These are phyloP conservation scores for Hafferia zeledoni DNA, from an alignment of 2,797 vertebrate species.

Conservation along the genomic window DNA sequence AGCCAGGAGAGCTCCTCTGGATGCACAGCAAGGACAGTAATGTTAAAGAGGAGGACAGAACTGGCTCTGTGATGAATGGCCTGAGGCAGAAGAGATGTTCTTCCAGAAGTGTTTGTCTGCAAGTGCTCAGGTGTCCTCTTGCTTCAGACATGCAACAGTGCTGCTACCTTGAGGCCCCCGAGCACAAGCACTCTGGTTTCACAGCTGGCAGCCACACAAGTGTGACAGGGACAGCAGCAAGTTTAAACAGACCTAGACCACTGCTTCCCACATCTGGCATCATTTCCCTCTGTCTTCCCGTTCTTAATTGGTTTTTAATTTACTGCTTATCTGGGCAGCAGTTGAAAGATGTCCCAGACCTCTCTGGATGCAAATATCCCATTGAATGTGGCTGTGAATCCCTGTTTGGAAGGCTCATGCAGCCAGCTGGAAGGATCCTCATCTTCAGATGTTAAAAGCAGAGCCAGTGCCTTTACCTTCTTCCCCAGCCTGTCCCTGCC, in stretches of 20 bases:
- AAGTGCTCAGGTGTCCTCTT: not conserved
- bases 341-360: not conserved
- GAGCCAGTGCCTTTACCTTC: not conserved
- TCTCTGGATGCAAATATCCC: not conserved
- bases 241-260: not conserved
- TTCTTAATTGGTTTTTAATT: constrained; percentile 34
- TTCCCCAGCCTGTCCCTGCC: not conserved
- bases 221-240: not conserved
- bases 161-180: constrained; percentile 31
- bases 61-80: not conserved
- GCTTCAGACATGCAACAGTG: constrained; percentile 21
- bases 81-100: not conserved
- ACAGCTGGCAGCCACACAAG: not conserved
- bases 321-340: constrained; percentile 20
- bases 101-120: not conserved
- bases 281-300: not conserved
- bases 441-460: not conserved
- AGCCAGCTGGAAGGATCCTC: not conserved
- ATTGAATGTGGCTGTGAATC: not conserved
- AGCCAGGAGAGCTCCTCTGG: not conserved
- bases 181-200: constrained; percentile 10
- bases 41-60: not conserved
- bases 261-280: not conserved
- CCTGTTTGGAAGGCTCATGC: not conserved
- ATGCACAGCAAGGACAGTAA: not conserved